Evolutionary conservation across 1,140 invertebrate genomes (phyloP).

Genomic region (Archivesica marissinica): DNA sequence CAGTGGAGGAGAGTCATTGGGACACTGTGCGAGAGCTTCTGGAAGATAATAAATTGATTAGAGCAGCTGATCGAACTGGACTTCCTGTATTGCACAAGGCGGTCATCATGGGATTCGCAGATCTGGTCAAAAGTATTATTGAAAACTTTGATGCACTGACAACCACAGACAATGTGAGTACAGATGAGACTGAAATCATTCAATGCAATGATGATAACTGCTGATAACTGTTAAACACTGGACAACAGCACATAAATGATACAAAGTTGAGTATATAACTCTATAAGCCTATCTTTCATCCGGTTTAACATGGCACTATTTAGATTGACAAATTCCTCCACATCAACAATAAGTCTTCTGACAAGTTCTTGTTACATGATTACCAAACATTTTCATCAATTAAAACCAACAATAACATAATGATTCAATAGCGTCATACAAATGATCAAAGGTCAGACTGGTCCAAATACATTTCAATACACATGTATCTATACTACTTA

Average conservation of each 20-base stretch:
- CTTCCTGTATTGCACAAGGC: slow-evolving; percentile 73
- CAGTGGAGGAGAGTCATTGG: slow-evolving; percentile 61
- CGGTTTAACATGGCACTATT: too few species aligned
- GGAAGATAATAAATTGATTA: slow-evolving; percentile 62
- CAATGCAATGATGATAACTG: too few species aligned
- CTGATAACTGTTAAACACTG: too few species aligned
- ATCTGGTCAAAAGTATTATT: slow-evolving; percentile 29
- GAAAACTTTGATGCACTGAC: slow-evolving; percentile 41
- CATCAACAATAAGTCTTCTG: not conserved
- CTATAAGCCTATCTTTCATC: too few species aligned
- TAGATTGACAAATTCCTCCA: not conserved
- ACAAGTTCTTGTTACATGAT: not conserved
- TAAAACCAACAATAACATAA: not conserved
- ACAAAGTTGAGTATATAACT: too few species aligned
- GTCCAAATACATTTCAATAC: too few species aligned
- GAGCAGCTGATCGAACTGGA: slow-evolving; percentile 68
- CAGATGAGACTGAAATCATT: too few species aligned
- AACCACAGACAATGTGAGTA: slow-evolving; percentile 59
- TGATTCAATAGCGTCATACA: not conserved
- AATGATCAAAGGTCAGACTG: not conserved
- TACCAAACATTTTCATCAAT: not conserved
- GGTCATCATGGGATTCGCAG: slow-evolving; percentile 58
- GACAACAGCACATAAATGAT: too few species aligned
- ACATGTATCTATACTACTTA: too few species aligned
- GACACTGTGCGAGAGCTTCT: slow-evolving; percentile 59